phyloP scores from a whole-genome alignment of 2,113 vertebrate genomes.

The Gorsachius goisagi region DNA sequence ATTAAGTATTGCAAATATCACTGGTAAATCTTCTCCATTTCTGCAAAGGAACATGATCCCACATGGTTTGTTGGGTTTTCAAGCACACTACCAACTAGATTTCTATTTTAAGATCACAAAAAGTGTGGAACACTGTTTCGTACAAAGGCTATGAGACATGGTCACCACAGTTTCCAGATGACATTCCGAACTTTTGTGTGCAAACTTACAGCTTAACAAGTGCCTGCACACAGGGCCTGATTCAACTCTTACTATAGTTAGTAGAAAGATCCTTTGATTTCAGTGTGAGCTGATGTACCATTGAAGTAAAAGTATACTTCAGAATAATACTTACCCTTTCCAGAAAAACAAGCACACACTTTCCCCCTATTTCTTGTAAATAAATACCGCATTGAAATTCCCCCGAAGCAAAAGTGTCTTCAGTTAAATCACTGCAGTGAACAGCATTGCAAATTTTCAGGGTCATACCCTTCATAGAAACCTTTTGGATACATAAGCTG shows the following conservation, averaged over 20 bases:
- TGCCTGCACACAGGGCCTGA: background rate
- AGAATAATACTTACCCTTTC: background rate
- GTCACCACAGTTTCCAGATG: background rate
- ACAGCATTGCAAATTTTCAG: background rate
- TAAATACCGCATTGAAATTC: background rate
- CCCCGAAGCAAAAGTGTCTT: background rate
- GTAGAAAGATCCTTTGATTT: background rate
- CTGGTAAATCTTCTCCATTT: background rate
- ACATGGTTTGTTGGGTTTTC: background rate
- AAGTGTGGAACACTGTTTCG: background rate
- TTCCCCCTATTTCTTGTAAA: background rate
- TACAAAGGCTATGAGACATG: background rate
- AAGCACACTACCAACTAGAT: background rate
- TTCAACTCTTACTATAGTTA: accelerated
- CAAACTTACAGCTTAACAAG: background rate
- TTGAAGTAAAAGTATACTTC: background rate
- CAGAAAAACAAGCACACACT: background rate
- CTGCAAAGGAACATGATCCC: background rate
- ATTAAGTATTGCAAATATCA: background rate
- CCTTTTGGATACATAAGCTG: background rate
- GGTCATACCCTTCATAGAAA: background rate
- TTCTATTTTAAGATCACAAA: background rate
- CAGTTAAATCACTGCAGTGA: background rate
- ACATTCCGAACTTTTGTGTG: background rate
- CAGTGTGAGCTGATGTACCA: background rate